A percentile compares a stretch with the other conserved stretches of the same genome.
These are phyloP conservation scores for Bombus sibiricus DNA, from an alignment of 1,140 invertebrate genomes.

Conservation along the genomic window DNA sequence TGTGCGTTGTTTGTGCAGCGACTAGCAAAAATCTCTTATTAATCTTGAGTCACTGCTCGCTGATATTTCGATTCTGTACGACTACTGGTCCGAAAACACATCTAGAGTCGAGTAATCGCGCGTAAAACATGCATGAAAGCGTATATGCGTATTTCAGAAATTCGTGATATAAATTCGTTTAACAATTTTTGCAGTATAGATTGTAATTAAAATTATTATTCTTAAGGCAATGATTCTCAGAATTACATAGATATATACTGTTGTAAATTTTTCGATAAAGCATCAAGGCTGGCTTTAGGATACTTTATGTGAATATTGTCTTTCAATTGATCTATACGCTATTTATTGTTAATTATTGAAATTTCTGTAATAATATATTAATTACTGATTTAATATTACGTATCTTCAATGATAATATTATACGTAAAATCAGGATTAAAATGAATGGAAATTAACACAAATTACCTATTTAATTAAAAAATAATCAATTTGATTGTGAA, in stretches of 20 bases:
- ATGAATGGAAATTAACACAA: neutral
- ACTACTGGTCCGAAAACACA: constrained; percentile 55
- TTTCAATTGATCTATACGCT: neutral
- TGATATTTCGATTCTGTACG: constrained; percentile 52
- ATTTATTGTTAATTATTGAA: neutral
- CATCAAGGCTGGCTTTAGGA: too few relatives aligned
- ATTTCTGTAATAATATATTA: neutral
- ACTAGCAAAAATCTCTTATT: constrained; percentile 38
- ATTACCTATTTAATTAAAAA: neutral
- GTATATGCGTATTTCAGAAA: too few relatives aligned
- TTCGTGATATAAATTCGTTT: too few relatives aligned
- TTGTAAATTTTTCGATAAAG: too few relatives aligned
- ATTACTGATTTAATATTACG: neutral
- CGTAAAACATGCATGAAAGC: neutral
- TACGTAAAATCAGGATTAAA: too few relatives aligned
- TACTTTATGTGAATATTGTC: neutral
- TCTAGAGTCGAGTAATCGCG: constrained; percentile 3
- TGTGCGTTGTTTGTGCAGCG: neutral
- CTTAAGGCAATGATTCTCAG: too few relatives aligned
- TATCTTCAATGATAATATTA: too few relatives aligned
- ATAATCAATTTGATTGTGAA: neutral
- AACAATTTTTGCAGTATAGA: too few relatives aligned
- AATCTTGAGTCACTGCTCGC: constrained; percentile 37
- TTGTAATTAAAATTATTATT: too few relatives aligned
- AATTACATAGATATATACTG: too few relatives aligned